A percentile compares a stretch with the other conserved stretches of the same genome.
Evolutionary conservation across 2,797 vertebrate genomes (phyloP).

Genomic region (Chrysolophus pictus): DNA sequence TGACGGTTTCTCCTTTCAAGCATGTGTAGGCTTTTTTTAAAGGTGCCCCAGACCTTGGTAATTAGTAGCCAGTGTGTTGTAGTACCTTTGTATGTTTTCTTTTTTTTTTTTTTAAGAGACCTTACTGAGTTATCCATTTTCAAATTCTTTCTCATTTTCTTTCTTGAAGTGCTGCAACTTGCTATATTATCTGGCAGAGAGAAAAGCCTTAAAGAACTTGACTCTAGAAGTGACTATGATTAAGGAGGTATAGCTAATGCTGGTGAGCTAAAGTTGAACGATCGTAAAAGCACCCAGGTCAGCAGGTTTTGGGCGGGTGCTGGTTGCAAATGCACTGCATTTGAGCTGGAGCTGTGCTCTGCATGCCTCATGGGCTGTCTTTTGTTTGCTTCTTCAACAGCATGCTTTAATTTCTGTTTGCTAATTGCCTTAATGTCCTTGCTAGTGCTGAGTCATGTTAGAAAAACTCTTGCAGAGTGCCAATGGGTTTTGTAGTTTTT

Average conservation of each 20-base stretch:
- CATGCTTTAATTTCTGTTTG: conserved; percentile 20
- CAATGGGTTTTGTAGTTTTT: too few relatives aligned
- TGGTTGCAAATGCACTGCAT: neutral
- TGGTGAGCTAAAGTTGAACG: conserved; percentile 49
- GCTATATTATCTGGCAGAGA: conserved; percentile 34
- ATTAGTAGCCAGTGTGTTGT: conserved; percentile 16
- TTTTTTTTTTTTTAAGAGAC: neutral
- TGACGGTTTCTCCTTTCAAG: neutral
- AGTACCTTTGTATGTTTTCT: neutral
- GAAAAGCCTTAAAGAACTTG: conserved; percentile 51
- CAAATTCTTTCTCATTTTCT: neutral
- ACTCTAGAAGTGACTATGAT: conserved; percentile 62
- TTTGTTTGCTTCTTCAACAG: conserved; percentile 31
- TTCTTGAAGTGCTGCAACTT: neutral
- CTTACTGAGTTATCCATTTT: neutral
- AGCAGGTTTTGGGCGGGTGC: conserved; percentile 30
- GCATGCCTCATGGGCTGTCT: neutral
- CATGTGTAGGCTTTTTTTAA: neutral
- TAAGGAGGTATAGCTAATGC: conserved; percentile 61
- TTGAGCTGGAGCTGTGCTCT: neutral
- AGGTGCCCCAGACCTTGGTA: conserved; percentile 30
- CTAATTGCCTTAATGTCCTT: conserved; percentile 19
- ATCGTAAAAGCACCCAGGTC: conserved; percentile 10
- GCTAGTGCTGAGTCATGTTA: conserved; percentile 28
- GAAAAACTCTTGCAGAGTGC: neutral